Conservation (phyloP, 1,140 invertebrate species). For the Apis mellifera region DNA sequence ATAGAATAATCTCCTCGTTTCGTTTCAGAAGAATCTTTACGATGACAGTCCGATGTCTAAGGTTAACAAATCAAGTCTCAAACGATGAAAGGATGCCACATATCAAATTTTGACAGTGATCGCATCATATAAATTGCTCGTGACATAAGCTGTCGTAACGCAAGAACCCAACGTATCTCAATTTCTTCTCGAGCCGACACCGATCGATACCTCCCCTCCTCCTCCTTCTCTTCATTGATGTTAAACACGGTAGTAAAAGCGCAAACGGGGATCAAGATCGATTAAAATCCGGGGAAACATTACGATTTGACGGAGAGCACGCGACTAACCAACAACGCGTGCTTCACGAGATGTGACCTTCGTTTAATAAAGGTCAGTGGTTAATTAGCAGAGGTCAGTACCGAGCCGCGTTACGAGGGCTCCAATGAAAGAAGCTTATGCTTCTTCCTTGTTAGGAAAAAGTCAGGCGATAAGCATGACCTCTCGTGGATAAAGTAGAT, state of each 20-base stretch:
- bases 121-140: conserved; percentile 8
- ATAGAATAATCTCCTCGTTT: neutral
- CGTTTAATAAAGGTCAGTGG: neutral
- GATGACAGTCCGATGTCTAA: neutral
- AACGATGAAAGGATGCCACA: neutral
- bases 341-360: neutral
- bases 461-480: neutral
- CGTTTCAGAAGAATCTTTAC: neutral
- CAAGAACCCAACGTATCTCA: conserved; percentile 16
- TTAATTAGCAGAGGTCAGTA: conserved; percentile 12
- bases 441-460: conserved; percentile 16
- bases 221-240: conserved; percentile 13
- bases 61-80: neutral
- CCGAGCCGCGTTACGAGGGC: neutral
- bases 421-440: neutral
- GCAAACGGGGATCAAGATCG: neutral
- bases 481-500: neutral
- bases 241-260: neutral
- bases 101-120: conserved; percentile 4
- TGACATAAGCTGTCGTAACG: neutral
- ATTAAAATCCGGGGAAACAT: neutral
- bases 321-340: neutral
- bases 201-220: conserved; percentile 5
- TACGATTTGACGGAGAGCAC: neutral
- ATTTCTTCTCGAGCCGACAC: neutral